These are phyloP conservation scores for Pholis gunnellus DNA, from an alignment of 2,113 vertebrate genomes.

Conservation along the genomic window DNA sequence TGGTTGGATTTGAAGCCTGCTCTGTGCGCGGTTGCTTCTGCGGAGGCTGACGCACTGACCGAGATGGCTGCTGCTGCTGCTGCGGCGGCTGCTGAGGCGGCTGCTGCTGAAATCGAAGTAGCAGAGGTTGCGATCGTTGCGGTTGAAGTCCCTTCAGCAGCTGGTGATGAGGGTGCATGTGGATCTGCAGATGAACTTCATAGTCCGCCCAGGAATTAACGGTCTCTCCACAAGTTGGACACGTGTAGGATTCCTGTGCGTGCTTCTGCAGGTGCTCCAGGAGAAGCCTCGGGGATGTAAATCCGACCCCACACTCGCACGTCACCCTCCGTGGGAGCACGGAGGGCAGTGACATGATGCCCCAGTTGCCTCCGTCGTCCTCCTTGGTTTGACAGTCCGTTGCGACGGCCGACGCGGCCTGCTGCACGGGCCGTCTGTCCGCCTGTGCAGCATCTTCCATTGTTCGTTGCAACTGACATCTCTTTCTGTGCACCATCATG, in stretches of 20 bases:
- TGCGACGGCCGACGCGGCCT: slow-evolving; percentile 23
- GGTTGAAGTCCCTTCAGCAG: slow-evolving; percentile 66
- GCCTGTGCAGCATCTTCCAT: slow-evolving; percentile 1
- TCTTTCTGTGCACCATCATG: slow-evolving; percentile 79
- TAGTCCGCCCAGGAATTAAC: slow-evolving; percentile 84
- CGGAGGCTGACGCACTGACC: slow-evolving; percentile 36
- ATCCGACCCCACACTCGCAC: slow-evolving; percentile 83
- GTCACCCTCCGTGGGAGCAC: slow-evolving; percentile 85
- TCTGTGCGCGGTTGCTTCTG: slow-evolving; percentile 42
- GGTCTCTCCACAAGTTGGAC: slow-evolving; percentile 83
- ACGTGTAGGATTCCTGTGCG: slow-evolving; percentile 83
- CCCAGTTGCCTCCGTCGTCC: slow-evolving; percentile 76
- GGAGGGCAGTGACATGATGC: slow-evolving; percentile 84
- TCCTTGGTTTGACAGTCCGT: slow-evolving; percentile 38
- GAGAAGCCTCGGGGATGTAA: slow-evolving; percentile 83
- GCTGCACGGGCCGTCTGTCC: slow-evolving; percentile 31
- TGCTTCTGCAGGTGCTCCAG: slow-evolving; percentile 85
- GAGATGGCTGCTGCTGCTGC: slow-evolving; percentile 33
- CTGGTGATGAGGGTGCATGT: slow-evolving; percentile 76
- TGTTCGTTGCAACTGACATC: slow-evolving; percentile 67
- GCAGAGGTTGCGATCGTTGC: slow-evolving; percentile 67
- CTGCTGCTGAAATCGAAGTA: slow-evolving; percentile 70
- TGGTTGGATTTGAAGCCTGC: slow-evolving; percentile 10
- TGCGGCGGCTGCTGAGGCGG: slow-evolving; percentile 7
- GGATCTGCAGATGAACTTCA: slow-evolving; percentile 83